phyloP scores from a whole-genome alignment of 2,113 vertebrate genomes.

The Hydrolagus affinis region DNA sequence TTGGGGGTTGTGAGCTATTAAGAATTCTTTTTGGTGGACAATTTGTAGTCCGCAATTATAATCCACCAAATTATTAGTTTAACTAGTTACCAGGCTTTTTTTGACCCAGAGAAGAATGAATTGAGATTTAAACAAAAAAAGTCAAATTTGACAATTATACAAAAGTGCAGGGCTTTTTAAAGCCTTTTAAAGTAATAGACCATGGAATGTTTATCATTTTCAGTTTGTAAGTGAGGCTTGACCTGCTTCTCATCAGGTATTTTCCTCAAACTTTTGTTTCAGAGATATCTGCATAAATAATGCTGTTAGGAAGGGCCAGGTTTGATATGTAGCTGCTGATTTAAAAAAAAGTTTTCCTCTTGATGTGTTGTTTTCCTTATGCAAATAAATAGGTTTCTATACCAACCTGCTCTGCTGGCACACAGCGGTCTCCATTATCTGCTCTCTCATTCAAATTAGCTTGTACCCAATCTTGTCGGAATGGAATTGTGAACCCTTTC shows the following conservation, averaged over 20 bases:
- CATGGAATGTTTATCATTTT: no score
- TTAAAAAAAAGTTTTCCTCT: background rate
- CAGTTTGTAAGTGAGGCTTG: no score
- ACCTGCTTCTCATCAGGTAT: no score
- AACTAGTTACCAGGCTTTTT: background rate
- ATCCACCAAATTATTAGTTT: background rate
- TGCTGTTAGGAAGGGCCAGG: no score
- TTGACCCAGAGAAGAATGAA: no score
- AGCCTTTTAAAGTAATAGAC: no score
- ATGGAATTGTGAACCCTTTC: background rate
- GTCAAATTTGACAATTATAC: no score
- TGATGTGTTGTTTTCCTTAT: background rate
- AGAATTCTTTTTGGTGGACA: background rate
- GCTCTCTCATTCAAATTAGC: conserved; percentile 1
- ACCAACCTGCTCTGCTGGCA: background rate
- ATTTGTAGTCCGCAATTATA: background rate
- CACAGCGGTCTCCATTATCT: background rate
- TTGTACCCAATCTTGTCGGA: background rate
- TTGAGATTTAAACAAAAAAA: no score
- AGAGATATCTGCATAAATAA: no score
- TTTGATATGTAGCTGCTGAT: background rate
- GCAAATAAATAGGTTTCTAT: conserved; percentile 1
- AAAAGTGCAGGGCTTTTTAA: no score
- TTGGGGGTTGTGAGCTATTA: background rate
- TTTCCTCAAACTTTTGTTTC: no score